Percentiles rank a stretch among this genome's conserved stretches.
Conservation (phyloP, 2,113 vertebrate species). For the Prochilodus magdalenae region DNA sequence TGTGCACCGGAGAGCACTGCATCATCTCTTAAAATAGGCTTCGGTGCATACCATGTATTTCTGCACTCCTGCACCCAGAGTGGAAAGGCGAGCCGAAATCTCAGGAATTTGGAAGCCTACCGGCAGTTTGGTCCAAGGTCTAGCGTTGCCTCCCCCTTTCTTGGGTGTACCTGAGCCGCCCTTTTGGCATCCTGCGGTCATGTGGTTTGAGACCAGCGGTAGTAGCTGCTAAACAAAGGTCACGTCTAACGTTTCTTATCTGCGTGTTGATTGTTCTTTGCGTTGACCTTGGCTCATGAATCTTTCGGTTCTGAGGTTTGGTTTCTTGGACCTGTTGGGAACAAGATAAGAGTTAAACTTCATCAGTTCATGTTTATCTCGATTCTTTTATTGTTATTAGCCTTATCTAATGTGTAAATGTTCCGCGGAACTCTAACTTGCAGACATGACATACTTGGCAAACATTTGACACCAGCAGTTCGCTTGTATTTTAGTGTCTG, state of each 20-base stretch:
- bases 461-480: not conserved
- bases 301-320: too few species aligned
- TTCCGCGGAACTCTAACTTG: too few species aligned
- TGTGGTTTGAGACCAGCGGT: not conserved
- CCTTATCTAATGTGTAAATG: too few species aligned
- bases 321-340: too few species aligned
- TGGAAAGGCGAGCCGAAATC: not conserved
- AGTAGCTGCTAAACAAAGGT: not conserved
- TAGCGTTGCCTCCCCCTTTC: not conserved
- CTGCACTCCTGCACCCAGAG: not conserved
- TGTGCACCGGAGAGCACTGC: conserved; percentile 36
- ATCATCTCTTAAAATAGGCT: conserved; percentile 54
- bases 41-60: conserved; percentile 8
- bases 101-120: not conserved
- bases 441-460: too few species aligned
- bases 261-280: not conserved
- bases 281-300: too few species aligned
- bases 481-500: not conserved
- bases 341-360: not conserved
- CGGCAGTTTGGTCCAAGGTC: not conserved
- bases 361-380: not conserved
- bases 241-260: conserved; percentile 2
- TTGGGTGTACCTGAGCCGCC: not conserved
- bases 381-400: too few species aligned
- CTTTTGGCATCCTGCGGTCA: not conserved